Evolutionary conservation across 2,797 vertebrate genomes (phyloP).

Genomic region (Parauchenoglanis punctatus): DNA sequence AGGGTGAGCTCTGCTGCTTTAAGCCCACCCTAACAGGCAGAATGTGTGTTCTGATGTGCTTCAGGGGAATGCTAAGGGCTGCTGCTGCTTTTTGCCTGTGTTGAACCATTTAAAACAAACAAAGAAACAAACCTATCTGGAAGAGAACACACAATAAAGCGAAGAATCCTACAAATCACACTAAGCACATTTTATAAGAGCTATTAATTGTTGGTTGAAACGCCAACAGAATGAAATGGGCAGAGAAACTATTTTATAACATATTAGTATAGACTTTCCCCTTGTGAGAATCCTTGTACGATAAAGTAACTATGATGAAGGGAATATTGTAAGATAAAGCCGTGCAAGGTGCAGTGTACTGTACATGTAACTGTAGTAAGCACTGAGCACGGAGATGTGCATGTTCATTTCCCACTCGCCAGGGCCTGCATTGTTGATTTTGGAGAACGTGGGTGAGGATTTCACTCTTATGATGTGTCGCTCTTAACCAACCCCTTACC

Average conservation of each 20-base stretch:
- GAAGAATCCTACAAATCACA: not conserved
- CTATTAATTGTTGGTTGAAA: not conserved
- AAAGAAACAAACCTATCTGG: too few relatives aligned
- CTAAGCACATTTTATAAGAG: not conserved
- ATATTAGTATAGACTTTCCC: not conserved
- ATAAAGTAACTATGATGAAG: not conserved
- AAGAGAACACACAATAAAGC: not conserved
- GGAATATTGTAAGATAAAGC: not conserved
- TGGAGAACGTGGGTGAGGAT: too few relatives aligned
- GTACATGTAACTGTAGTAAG: not conserved
- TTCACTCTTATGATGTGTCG: not conserved
- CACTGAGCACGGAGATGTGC: not conserved
- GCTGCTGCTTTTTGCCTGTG: not conserved
- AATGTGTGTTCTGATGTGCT: conserved; percentile 17
- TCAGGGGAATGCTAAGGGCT: conserved; percentile 14
- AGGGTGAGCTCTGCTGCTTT: conserved; percentile 17
- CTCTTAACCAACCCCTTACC: not conserved
- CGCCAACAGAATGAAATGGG: not conserved
- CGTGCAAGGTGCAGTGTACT: not conserved
- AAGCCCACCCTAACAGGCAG: conserved; percentile 12
- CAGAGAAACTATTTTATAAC: not conserved
- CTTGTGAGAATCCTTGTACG: not conserved
- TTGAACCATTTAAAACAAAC: not conserved
- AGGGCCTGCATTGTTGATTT: not conserved
- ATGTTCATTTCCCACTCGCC: not conserved